Conservation (phyloP, 2,888 invertebrate species). For the Sphinx pinastri region DNA sequence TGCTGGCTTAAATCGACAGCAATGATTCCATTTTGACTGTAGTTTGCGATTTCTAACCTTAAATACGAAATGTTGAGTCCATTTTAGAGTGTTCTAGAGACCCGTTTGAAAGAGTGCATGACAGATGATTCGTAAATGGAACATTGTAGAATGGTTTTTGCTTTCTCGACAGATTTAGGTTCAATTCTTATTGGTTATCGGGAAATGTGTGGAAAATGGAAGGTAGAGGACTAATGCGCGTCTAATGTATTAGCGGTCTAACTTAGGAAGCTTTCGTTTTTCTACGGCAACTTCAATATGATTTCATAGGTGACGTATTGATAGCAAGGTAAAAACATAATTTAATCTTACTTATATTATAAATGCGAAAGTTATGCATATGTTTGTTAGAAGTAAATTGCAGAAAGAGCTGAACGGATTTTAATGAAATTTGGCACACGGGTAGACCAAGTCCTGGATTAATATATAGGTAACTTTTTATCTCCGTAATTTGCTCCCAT, state of each 20-base stretch:
- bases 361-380: too few species aligned
- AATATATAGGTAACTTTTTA: too few species aligned
- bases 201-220: slow-evolving; percentile 8
- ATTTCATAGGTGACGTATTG: too few species aligned
- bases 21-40: slow-evolving; percentile 31
- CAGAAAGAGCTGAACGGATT: too few species aligned
- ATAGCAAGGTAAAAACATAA: too few species aligned
- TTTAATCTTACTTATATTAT: too few species aligned
- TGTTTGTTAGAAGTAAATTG: too few species aligned
- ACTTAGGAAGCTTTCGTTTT: not conserved
- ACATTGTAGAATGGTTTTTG: slow-evolving; percentile 46
- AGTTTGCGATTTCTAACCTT: slow-evolving; percentile 2
- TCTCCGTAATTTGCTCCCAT: too few species aligned
- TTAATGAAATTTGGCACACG: too few species aligned
- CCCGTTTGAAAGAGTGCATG: slow-evolving; percentile 39
- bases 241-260: slow-evolving; percentile 4
- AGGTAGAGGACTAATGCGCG: slow-evolving; percentile 12
- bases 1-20: slow-evolving; percentile 39
- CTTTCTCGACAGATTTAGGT: slow-evolving; percentile 44
- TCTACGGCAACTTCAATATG: too few species aligned
- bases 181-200: slow-evolving; percentile 44
- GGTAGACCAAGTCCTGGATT: too few species aligned
- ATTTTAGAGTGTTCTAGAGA: slow-evolving; percentile 24
- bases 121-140: slow-evolving; percentile 47
- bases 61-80: slow-evolving; percentile 27